Evolutionary conservation across 2,888 invertebrate genomes (phyloP), one percentile per base, ranked within the genome.

Genomic region (Ashinkailepas kermadecensis): DNA sequence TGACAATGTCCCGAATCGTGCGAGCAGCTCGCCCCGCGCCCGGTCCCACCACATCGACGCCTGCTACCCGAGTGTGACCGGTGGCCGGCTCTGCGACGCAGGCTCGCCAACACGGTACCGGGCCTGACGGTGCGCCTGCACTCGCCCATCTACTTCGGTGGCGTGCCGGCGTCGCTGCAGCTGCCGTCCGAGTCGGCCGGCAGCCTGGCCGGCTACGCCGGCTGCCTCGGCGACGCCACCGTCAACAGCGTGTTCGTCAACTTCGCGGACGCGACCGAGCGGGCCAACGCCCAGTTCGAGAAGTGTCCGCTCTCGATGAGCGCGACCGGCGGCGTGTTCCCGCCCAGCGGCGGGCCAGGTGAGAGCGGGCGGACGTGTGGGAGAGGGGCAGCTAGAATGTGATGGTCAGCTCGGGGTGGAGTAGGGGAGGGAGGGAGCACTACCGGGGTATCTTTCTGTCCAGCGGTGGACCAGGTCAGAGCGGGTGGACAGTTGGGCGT

Each of bases 141-240:
- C n/a, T 81, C 83, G 57, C 78, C 81, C 25, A 88, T 97, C 11
- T 96, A 92, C 88, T 92, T 98, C 83, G 98, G 97, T n/a, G 96
- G 96, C 0, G 88, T 95, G 3, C 94, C 95, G 4, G 89, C 82
- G 2, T 80, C 81, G 9, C 79, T 0, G 89, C 89, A 80, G 56
- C 65, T 83, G 1, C 84, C 86, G 10, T 85, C 86, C 6, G 85
- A 85, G n/a, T 85, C 86, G 18, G 83, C 84, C 15, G 81, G 82
- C 56, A 82, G 82, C 11, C 84, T 83, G 64, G 88, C 89, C 9
- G 91, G 93, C 8, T 95, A 97, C 87, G 89, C 91, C 57, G 99
- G 99, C 1, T 99, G 99, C 88, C 92, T 99, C 78, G 95, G 95
- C 0, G 98, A 99, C 87, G 93, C 95, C 0, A 95, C 95, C 0